These are phyloP conservation scores for Pithys albifrons DNA, from an alignment of 2,113 vertebrate species.

Conservation along the genomic window DNA sequence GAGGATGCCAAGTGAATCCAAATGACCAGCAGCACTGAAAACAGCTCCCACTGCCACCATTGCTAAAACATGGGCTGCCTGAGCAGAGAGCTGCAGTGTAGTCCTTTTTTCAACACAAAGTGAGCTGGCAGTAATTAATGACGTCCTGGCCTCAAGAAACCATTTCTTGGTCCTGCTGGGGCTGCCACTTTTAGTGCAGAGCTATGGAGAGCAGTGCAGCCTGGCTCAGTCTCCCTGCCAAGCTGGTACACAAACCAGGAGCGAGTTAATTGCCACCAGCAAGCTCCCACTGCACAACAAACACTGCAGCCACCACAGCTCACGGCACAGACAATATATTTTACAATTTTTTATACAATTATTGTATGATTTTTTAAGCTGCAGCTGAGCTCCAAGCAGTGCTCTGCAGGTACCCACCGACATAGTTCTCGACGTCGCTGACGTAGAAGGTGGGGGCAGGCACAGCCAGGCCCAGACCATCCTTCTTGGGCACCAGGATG, in stretches of 20 bases:
- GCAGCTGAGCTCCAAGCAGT: background rate
- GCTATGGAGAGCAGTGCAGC: background rate
- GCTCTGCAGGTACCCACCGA: conserved; percentile 78
- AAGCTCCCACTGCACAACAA: background rate
- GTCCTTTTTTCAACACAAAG: background rate
- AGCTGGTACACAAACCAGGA: background rate
- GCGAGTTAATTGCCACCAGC: background rate
- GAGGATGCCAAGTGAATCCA: background rate
- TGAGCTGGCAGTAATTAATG: background rate
- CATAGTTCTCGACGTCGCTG: conserved; percentile 96
- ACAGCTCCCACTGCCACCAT: background rate
- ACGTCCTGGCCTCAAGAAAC: background rate
- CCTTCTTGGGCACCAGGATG: conserved; percentile 94
- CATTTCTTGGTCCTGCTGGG: background rate
- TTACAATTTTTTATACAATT: background rate
- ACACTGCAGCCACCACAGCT: background rate
- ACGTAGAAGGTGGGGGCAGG: conserved; percentile 97
- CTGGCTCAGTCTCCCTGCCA: background rate
- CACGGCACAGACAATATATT: fast-evolving
- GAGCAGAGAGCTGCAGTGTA: background rate
- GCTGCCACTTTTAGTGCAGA: background rate
- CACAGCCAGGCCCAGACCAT: conserved; percentile 88
- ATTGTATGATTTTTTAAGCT: fast-evolving
- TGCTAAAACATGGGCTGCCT: background rate
- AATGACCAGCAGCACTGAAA: background rate